Base-by-base conservation (phyloP, 2,888 invertebrate genomes). In the Agrochola lota region DNA sequence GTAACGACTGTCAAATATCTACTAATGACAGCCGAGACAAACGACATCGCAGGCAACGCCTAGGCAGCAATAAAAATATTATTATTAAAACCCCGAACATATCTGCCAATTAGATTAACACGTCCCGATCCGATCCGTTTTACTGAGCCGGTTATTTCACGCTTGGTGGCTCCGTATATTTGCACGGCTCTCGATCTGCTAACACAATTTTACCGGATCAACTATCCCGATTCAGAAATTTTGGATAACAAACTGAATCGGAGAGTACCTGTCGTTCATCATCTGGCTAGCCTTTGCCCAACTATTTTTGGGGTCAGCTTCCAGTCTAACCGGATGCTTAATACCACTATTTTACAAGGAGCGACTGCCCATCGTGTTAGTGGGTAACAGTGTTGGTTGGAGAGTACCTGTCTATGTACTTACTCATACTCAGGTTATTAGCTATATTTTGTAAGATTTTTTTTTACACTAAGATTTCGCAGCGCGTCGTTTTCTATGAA, bases 131-230 rank as follows among this genome's bases (percentile, higher is more conserved):
- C 23, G 59, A 71, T 69, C 64, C 64, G 43, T 62, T 71, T 80
- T 63, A 71, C 63, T 57, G 68, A 72, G 35, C 35, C 64, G 7
- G 68, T 43, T 81, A 83, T 83, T 83, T 83, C 85, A 81, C 75
- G 81, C 60, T 69, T 49, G 3, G 23, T 62, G 60, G 63, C 43
- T 17, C 0, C 62, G 57, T 70, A 43, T 80, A 80, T 81, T 83
- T 81, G 55, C 74, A 26, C 74, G 30, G 26, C 43, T 23, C 35
- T 57, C 81, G 49, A 80, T 71, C 26, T 49, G 62, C 60, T 74
- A 81, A 74, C 64, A 70, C 64, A 52, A 75, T 81, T 78, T 81
- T 70, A 60, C 35, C 17, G 55, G 63, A 43, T 40, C 62, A 52
- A 66, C 17, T 55, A 15, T 15, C 23, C 55, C 23, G 64, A 69